phyloP scores from a whole-genome alignment of 2,797 vertebrate genomes.

The Helostoma temminkii region DNA sequence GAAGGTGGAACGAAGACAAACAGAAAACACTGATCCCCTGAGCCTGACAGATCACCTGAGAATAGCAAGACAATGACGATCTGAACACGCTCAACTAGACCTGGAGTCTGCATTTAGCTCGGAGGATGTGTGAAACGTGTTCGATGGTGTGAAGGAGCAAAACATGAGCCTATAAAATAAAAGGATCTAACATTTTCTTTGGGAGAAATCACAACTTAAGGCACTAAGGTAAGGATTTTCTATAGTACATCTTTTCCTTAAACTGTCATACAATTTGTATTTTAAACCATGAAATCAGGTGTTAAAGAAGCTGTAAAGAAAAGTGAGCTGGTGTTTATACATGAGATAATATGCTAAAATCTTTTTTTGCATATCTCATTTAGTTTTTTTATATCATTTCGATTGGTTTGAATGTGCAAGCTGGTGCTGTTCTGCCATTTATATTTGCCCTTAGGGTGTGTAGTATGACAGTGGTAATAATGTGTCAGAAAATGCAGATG shows the following conservation, averaged over 20 bases:
- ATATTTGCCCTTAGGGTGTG: constrained; percentile 51
- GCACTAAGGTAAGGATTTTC: constrained; percentile 52
- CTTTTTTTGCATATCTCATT: not conserved
- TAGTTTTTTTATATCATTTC: too few species aligned
- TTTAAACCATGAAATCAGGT: not conserved
- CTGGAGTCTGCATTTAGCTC: constrained; percentile 16
- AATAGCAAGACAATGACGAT: constrained; percentile 57
- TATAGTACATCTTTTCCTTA: not conserved
- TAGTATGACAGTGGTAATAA: not conserved
- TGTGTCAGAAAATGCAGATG: constrained; percentile 68
- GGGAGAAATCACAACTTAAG: constrained; percentile 24
- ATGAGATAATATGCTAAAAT: not conserved
- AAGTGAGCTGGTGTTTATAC: not conserved
- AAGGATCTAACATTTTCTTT: constrained; percentile 10
- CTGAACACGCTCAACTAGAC: constrained; percentile 41
- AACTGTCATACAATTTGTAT: not conserved
- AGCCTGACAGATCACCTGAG: constrained; percentile 50
- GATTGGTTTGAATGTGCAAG: not conserved
- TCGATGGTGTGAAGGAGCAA: constrained; percentile 13
- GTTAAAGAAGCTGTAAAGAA: not conserved
- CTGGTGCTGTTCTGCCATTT: not conserved
- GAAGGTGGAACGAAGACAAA: constrained; percentile 73
- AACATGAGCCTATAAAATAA: constrained; percentile 38
- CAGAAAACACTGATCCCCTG: constrained; percentile 65
- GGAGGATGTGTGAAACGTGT: constrained; percentile 37